Evolutionary conservation across 2,888 invertebrate species (phyloP), one percentile per base, ranked within the genome.

Genomic region (Tetranychus truncatus): DNA sequence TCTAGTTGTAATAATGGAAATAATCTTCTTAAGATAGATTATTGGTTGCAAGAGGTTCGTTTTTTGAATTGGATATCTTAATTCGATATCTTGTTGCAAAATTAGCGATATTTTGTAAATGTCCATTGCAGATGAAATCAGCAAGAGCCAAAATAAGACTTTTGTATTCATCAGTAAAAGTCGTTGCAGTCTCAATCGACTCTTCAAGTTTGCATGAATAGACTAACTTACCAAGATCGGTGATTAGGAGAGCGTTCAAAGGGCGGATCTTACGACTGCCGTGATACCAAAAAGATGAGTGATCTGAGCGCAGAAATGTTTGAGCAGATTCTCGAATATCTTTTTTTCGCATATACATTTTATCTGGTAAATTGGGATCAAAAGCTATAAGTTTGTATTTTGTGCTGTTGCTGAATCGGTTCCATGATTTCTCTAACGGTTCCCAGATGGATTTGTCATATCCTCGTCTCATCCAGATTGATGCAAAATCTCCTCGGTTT

Each of bases 211-310:
- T 20, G 7, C 21, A 11, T 24, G 1, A 11, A 20, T 20, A 6
- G 11, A 24, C 11, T 20, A 78, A 93, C 86, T 77, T 72, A 81
- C 82, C 83, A 88, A 81, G 82, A 76, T 82, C 82, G 6, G 82
- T 82, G 73, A 82, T 77, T 2, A 82, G 80, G 5, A 82, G 80
- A 3, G 82, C 81, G n/a, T 80, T 80, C 21, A 82, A 75, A 3
- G 79, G 76, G 9, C 72, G 76, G 15, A 76, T 76, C 9, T 79
- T 78, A 72, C 79, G 79, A 66, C 80, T 80, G 69, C 81, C 81
- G 75, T 80, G 80, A 74, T 81, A 82, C 82, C 82, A 82, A 78
- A 82, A 82, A 34, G 82, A 78, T 20, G 81, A 79, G 76, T 82
- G 82, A 75, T 83, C 82, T 76, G 81, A 81, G 21, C 81, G 78